Percentiles rank a stretch among this genome's conserved stretches.
Conservation (phyloP, 1,140 invertebrate species). For the Sweltsa coloradensis region DNA sequence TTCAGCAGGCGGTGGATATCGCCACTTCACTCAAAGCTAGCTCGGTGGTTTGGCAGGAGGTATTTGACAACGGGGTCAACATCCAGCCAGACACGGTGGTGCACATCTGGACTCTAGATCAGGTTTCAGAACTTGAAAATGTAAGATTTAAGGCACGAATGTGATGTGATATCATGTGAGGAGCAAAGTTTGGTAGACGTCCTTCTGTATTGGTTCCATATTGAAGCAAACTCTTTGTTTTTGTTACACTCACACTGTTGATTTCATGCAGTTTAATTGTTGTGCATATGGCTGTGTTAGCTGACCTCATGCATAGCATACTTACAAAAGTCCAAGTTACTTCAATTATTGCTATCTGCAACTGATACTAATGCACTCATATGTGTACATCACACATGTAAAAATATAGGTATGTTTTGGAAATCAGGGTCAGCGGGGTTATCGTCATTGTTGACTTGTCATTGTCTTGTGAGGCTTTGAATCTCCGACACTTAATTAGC, state of each 20-base stretch:
- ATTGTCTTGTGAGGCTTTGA: no score
- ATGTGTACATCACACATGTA: no score
- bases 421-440: no score
- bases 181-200: neutral
- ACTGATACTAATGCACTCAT: no score
- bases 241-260: neutral
- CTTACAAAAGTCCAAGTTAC: no score
- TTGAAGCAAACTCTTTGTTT: neutral
- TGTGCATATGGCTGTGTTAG: neutral
- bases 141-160: constrained; percentile 19
- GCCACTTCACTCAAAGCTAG: constrained; percentile 30
- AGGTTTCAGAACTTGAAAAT: constrained; percentile 29
- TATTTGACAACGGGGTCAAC: constrained; percentile 65
- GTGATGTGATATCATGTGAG: neutral
- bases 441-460: no score
- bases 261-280: neutral
- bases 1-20: constrained; percentile 47
- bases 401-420: no score
- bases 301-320: no score
- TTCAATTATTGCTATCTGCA: no score
- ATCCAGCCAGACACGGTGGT: constrained; percentile 51
- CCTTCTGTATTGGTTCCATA: neutral
- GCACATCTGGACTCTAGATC: constrained; percentile 54
- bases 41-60: constrained; percentile 86
- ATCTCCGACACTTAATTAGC: no score